phyloP scores from a whole-genome alignment of 2,113 vertebrate species.

The Psammodynastes pulverulentus region DNA sequence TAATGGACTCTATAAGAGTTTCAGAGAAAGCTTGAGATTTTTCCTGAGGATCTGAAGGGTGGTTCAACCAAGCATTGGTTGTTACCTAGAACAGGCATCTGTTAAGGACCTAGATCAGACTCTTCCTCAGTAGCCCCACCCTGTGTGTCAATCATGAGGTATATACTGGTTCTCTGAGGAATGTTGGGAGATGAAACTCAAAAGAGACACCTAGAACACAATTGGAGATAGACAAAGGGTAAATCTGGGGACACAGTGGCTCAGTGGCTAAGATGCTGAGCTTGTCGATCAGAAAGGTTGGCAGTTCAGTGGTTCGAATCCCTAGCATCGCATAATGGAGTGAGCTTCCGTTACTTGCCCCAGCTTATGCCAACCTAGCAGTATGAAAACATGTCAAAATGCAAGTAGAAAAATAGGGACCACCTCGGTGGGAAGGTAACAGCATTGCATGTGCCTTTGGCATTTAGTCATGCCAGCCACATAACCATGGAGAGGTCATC shows the following conservation, averaged over 20 bases:
- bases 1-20: neutral
- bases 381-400: too few species aligned
- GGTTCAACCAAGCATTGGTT: neutral
- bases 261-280: too few species aligned
- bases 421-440: too few species aligned
- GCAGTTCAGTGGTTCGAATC: too few species aligned
- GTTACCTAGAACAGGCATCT: neutral
- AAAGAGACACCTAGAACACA: neutral
- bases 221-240: neutral
- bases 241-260: neutral
- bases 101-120: neutral
- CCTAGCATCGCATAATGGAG: too few species aligned
- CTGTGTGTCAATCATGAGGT: neutral
- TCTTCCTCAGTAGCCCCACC: neutral
- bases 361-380: too few species aligned
- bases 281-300: too few species aligned
- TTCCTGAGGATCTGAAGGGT: neutral
- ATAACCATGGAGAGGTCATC: too few species aligned
- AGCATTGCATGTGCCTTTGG: too few species aligned
- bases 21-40: neutral
- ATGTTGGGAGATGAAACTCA: neutral
- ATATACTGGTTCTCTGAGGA: neutral
- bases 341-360: too few species aligned
- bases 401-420: too few species aligned
- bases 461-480: too few species aligned